Percentiles rank a stretch among this genome's conserved stretches.
phyloP scores from a whole-genome alignment of 2,797 vertebrate genomes.

The Chaenodraco wilsoni region DNA sequence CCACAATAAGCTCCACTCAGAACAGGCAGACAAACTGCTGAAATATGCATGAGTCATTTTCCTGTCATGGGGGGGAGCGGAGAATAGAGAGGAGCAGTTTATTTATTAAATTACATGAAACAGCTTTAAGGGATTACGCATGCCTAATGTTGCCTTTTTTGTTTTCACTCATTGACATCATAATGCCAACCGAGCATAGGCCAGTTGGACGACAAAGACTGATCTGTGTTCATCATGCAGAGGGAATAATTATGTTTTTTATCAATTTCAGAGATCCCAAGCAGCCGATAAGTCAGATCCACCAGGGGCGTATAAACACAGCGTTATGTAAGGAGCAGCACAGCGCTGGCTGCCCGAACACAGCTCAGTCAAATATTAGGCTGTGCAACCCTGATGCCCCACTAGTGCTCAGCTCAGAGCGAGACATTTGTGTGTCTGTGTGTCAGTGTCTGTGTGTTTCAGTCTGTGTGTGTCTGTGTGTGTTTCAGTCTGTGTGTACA shows the following conservation, averaged over 20 bases:
- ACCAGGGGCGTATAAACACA: constrained; percentile 49
- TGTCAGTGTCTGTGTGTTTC: too few relatives aligned
- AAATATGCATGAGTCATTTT: constrained; percentile 83
- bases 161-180: constrained; percentile 60
- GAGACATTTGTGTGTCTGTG: constrained; percentile 11
- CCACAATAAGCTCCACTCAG: constrained; percentile 76
- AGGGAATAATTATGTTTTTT: constrained; percentile 59
- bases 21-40: constrained; percentile 73
- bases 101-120: constrained; percentile 79
- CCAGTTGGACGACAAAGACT: constrained; percentile 47
- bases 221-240: constrained; percentile 54
- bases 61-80: constrained; percentile 46
- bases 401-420: constrained; percentile 39
- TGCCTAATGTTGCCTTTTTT: constrained; percentile 72
- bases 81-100: constrained; percentile 55
- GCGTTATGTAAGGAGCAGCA: constrained; percentile 55
- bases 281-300: constrained; percentile 59
- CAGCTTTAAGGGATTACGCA: constrained; percentile 76
- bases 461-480: too few relatives aligned
- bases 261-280: constrained; percentile 61
- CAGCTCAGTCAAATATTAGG: constrained; percentile 59
- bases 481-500: too few relatives aligned
- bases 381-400: constrained; percentile 45
- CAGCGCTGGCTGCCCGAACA: constrained; percentile 32
- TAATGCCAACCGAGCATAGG: constrained; percentile 45